Base-by-base conservation (phyloP, 2,113 vertebrate genomes). In the Todiramphus chloris region DNA sequence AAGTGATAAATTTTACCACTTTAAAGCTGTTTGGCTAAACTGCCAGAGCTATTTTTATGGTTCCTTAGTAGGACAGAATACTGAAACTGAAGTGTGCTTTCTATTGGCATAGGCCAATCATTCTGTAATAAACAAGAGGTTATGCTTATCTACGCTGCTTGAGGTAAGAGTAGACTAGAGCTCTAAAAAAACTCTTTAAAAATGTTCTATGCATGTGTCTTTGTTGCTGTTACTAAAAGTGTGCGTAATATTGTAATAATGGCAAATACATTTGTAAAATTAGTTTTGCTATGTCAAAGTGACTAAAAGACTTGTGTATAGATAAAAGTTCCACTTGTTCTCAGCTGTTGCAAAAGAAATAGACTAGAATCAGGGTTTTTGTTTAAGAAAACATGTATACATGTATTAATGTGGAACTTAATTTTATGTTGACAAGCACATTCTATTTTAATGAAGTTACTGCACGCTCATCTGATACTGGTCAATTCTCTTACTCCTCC, bases 131-230 rank as follows among this genome's bases (percentile, higher is more conserved):
- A 33, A 58, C 25, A 67, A 56, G n/a, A 62, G 5, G 5, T 60
- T 20, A 31, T 69, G 24, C 25, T 80, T 77, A 19, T 35, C 31
- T 2, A 1, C 63, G 7, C 15, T 81, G 13, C n/a, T 70, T 44
- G n/a, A 84, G 31, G 43, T 16, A 70, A 72, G 12, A n/a, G 14
- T 58, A 64, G 27, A 19, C 8, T 19, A n/a, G 5, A 27, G 18
- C 39, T 66, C 3, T 77, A 64, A 66, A 83, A 6, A 11, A 68
- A 20, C 5, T 67, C 2, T 28, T 78, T 12, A n/a, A 24, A 67
- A 89, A 17, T 89, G 41, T 0, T 5, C 2, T 28, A 0, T 18
- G 3, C 12, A 4, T 60, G 6, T 76, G 12, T 75, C 37, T 85
- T 44, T 51, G n/a, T 44, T 64, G 5, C 86, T 73, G 13, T 62